phyloP scores from a whole-genome alignment of 1,140 invertebrate species.

The Pseudomyrmex pallidus region DNA sequence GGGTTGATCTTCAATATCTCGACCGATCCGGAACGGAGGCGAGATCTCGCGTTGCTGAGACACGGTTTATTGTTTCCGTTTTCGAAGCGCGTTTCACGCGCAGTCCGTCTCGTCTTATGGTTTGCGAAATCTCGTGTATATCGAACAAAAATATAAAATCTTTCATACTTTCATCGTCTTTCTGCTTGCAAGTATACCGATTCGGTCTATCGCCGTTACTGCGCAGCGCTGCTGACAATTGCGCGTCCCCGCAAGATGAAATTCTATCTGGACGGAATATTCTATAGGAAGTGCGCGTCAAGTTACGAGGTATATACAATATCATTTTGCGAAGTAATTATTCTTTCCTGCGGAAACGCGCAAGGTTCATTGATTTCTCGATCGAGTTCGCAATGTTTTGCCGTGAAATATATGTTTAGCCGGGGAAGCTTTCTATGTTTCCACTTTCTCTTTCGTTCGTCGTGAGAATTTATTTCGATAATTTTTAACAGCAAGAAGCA shows the following conservation, averaged over 20 bases:
- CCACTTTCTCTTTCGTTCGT: neutral
- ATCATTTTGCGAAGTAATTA: slow-evolving; percentile 19
- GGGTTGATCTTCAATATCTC: neutral
- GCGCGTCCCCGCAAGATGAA: slow-evolving; percentile 13
- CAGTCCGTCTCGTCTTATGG: no score
- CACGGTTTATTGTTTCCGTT: no score
- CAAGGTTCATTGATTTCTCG: neutral
- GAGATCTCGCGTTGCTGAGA: neutral
- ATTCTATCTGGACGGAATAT: slow-evolving; percentile 5
- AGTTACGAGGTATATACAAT: neutral
- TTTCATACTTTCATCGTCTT: no score
- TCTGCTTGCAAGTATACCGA: neutral
- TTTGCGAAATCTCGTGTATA: no score
- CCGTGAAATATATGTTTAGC: neutral
- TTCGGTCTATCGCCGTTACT: neutral
- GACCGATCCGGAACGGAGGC: neutral
- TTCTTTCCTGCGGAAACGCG: neutral
- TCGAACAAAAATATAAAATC: no score
- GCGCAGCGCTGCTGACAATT: neutral
- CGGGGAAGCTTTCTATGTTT: neutral
- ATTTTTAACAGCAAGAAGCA: neutral
- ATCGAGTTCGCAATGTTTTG: neutral
- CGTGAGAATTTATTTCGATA: neutral
- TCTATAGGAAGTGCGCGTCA: neutral
- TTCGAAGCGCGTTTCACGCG: no score